These are phyloP conservation scores for Thera obeliscata DNA, from an alignment of 2,888 invertebrate species.

Conservation along the genomic window DNA sequence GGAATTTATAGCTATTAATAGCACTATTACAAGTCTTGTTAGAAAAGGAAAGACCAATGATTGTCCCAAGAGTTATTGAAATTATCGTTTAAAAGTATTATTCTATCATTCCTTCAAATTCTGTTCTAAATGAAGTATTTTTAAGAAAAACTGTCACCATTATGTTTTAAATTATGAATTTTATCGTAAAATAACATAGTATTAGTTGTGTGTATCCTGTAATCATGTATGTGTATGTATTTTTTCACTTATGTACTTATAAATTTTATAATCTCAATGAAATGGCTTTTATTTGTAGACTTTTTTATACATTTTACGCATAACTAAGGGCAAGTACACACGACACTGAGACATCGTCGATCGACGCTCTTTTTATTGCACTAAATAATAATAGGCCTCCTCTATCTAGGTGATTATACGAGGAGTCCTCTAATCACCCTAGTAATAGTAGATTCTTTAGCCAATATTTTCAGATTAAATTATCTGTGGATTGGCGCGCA, in stretches of 20 bases:
- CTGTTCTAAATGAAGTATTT: slow-evolving; percentile 58
- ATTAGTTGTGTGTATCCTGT: slow-evolving; percentile 60
- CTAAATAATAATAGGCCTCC: too few relatives aligned
- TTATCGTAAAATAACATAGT: slow-evolving; percentile 55
- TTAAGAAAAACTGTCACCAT: slow-evolving; percentile 50
- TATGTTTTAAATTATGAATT: slow-evolving; percentile 49
- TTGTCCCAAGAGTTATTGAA: not conserved
- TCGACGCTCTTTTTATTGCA: too few relatives aligned
- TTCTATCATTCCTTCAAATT: slow-evolving; percentile 54
- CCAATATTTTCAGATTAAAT: too few relatives aligned
- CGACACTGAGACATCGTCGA: too few relatives aligned
- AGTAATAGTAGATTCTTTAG: too few relatives aligned
- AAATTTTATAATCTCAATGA: slow-evolving; percentile 49
- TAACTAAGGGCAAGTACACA: too few relatives aligned
- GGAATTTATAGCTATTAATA: not conserved
- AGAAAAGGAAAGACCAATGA: not conserved
- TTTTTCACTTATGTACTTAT: slow-evolving; percentile 62
- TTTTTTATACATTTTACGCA: not conserved
- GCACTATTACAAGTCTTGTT: too few relatives aligned
- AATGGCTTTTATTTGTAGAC: slow-evolving; percentile 36
- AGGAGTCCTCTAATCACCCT: too few relatives aligned
- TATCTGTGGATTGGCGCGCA: too few relatives aligned
- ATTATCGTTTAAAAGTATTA: slow-evolving; percentile 43
- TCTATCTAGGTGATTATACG: too few relatives aligned
- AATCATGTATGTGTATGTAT: slow-evolving; percentile 67